Evolutionary conservation across 2,888 invertebrate species (phyloP).

Genomic region (Synanthedon tipuliformis): DNA sequence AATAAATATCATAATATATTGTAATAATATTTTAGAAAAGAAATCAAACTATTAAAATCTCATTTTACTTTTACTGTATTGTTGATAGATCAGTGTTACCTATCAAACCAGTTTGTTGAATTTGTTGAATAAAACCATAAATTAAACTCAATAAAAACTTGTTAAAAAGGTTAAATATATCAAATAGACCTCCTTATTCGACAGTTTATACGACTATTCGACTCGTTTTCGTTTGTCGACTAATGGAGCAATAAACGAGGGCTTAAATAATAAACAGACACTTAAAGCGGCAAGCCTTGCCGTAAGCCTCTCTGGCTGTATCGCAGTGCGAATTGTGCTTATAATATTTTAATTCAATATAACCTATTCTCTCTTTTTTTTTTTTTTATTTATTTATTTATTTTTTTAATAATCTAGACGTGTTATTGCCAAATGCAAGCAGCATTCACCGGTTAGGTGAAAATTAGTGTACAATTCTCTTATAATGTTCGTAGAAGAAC

Average conservation of each 20-base stretch:
- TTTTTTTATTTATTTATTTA: too few species aligned
- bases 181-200: neutral
- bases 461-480: conserved; percentile 40
- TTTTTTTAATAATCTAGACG: conserved; percentile 9
- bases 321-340: conserved; percentile 54
- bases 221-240: conserved; percentile 31
- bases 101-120: too few species aligned
- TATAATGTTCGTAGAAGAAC: conserved; percentile 16
- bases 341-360: conserved; percentile 16
- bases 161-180: too few species aligned
- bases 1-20: too few species aligned
- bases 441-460: conserved; percentile 56
- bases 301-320: conserved; percentile 42
- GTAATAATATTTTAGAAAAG: too few species aligned
- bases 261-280: conserved; percentile 35
- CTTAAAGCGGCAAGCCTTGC: conserved; percentile 63
- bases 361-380: conserved; percentile 13
- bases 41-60: too few species aligned
- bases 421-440: conserved; percentile 53
- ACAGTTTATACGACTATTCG: neutral
- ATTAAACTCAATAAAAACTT: too few species aligned
- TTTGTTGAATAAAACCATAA: too few species aligned
- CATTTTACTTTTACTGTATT: too few species aligned
- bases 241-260: conserved; percentile 37
- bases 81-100: too few species aligned